A percentile compares a stretch with the other conserved stretches of the same genome.
Conservation (phyloP, 2,113 vertebrate species). For the Clarias batrachus region DNA sequence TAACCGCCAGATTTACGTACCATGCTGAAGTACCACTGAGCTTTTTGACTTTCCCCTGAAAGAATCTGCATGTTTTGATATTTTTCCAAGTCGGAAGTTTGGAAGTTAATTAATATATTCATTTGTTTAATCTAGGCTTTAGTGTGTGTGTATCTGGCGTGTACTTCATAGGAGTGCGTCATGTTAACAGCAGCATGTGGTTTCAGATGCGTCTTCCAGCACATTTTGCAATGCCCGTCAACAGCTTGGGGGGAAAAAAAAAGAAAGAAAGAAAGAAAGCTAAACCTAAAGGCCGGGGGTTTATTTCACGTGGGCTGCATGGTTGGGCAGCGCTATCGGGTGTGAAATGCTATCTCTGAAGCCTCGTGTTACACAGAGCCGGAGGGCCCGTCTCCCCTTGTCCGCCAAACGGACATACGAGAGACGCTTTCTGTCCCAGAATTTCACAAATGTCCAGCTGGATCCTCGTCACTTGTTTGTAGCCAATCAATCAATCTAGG, state of each 20-base stretch:
- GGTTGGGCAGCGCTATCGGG: conserved; percentile 41
- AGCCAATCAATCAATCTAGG: conserved; percentile 33
- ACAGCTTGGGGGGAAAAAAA: conserved; percentile 11
- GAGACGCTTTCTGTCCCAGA: conserved; percentile 42
- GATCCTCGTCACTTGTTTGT: conserved; percentile 46
- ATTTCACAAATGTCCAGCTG: conserved; percentile 46
- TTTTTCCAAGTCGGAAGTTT: conserved; percentile 27
- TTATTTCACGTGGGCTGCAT: conserved; percentile 47
- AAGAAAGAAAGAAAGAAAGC: conserved; percentile 40
- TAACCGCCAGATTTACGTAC: no score
- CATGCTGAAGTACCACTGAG: no score
- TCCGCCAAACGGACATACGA: conserved; percentile 42
- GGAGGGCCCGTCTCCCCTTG: conserved; percentile 52
- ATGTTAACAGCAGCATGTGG: neutral
- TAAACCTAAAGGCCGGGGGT: conserved; percentile 9
- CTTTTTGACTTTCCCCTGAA: no score
- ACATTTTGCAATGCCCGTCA: conserved; percentile 26
- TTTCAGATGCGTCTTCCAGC: conserved; percentile 24
- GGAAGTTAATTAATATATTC: conserved; percentile 12
- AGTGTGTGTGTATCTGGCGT: neutral
- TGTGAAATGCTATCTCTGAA: conserved; percentile 55
- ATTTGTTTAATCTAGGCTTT: neutral
- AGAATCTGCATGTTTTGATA: conserved; percentile 32
- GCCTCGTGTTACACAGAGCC: conserved; percentile 48
- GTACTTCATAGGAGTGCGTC: neutral